Conservation (phyloP, 1,140 invertebrate species). For the Trypoxylus dichotomus region DNA sequence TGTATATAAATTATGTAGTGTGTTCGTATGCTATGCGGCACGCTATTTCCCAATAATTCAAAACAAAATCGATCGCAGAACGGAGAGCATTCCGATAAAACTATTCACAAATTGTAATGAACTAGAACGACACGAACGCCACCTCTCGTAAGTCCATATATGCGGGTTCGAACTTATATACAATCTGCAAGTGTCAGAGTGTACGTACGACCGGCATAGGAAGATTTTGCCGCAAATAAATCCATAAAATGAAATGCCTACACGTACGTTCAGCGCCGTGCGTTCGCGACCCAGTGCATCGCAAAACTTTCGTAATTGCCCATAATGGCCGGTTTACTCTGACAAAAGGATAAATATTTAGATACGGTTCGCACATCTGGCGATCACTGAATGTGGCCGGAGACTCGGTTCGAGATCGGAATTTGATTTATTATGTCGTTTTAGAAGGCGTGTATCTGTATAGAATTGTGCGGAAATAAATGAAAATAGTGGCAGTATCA, state of each 20-base stretch:
- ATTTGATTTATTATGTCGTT: slow-evolving; percentile 26
- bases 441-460: slow-evolving; percentile 21
- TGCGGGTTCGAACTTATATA: neutral
- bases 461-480: slow-evolving; percentile 10
- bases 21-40: neutral
- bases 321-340: slow-evolving; percentile 18
- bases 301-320: slow-evolving; percentile 25
- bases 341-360: slow-evolving; percentile 26
- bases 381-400: slow-evolving; percentile 13
- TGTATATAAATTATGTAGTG: slow-evolving; percentile 1
- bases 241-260: slow-evolving; percentile 19
- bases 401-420: slow-evolving; percentile 17
- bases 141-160: neutral
- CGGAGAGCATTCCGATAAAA: slow-evolving; percentile 11
- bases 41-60: slow-evolving; percentile 19
- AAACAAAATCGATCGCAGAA: slow-evolving; percentile 6
- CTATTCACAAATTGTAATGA: slow-evolving; percentile 24
- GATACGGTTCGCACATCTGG: slow-evolving; percentile 24
- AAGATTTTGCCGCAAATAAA: slow-evolving; percentile 24
- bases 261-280: slow-evolving; percentile 13
- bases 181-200: slow-evolving; percentile 11
- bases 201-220: neutral
- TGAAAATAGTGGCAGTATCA: slow-evolving; percentile 6
- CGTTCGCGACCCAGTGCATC: slow-evolving; percentile 13
- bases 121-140: slow-evolving; percentile 22